A percentile compares a stretch with the other conserved stretches of the same genome.
phyloP scores from a whole-genome alignment of 2,113 vertebrate species.

The Martes martes region DNA sequence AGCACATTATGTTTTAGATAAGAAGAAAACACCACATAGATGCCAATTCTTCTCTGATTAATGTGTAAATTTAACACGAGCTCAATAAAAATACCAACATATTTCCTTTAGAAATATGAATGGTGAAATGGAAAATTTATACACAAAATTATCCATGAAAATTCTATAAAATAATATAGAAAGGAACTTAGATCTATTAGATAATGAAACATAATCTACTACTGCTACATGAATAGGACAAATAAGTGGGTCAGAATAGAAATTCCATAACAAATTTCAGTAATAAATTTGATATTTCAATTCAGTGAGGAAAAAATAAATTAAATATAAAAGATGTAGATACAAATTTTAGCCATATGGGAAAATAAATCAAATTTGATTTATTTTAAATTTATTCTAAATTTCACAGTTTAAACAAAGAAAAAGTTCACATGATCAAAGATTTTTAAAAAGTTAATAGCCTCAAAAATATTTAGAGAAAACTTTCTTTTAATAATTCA shows the following conservation, averaged over 20 bases:
- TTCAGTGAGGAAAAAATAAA: constrained; percentile 5
- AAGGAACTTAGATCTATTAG: not conserved
- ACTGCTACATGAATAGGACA: not conserved
- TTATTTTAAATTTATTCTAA: not conserved
- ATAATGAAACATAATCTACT: not conserved
- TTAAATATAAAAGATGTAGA: not conserved
- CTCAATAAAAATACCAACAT: not conserved
- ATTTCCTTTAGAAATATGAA: not conserved
- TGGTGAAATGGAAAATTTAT: not conserved
- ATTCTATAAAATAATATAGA: not conserved
- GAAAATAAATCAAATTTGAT: not conserved
- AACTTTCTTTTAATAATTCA: not conserved
- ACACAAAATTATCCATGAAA: not conserved
- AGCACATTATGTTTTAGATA: not conserved
- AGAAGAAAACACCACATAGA: not conserved
- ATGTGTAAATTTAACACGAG: not conserved
- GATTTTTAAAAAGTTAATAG: not conserved
- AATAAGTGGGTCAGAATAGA: not conserved
- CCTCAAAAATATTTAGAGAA: not conserved
- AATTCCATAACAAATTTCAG: not conserved
- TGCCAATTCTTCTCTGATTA: not conserved
- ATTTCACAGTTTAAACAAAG: not conserved
- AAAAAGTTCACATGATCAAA: constrained; percentile 41
- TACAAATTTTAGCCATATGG: not conserved
- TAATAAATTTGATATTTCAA: constrained; percentile 34